These are phyloP conservation scores for Whitmania pigra DNA, from an alignment of 1,140 invertebrate genomes.

Conservation along the genomic window DNA sequence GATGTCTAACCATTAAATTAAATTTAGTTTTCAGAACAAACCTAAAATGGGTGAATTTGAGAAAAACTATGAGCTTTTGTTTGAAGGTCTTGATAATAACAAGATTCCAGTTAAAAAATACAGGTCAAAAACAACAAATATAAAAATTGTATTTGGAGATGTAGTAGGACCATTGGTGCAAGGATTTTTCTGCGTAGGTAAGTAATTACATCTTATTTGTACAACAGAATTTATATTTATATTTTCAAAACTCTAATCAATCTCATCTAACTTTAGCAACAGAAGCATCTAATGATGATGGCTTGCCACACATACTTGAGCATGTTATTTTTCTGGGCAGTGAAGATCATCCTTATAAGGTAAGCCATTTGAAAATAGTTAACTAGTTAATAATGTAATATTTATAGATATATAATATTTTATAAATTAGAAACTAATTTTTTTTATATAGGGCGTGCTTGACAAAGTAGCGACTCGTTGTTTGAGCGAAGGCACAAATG, in stretches of 20 bases:
- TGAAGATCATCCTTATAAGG: constrained; percentile 69
- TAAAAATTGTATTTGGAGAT: constrained; percentile 65
- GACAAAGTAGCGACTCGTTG: constrained; percentile 77
- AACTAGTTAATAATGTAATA: too few relatives aligned
- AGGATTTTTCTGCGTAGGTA: constrained; percentile 73
- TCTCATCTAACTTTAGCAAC: constrained; percentile 53
- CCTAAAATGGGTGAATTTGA: neutral
- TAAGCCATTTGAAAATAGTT: constrained; percentile 25
- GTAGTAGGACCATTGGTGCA: constrained; percentile 72
- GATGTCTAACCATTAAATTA: too few relatives aligned
- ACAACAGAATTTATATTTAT: neutral
- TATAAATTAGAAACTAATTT: too few relatives aligned
- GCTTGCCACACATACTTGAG: constrained; percentile 78
- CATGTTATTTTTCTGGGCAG: constrained; percentile 83
- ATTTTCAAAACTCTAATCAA: neutral
- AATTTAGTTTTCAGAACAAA: too few relatives aligned
- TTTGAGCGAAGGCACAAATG: constrained; percentile 77
- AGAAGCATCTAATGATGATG: constrained; percentile 78
- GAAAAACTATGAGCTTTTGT: constrained; percentile 30
- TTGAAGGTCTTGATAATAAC: constrained; percentile 33
- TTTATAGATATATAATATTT: too few relatives aligned
- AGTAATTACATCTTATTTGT: constrained; percentile 28
- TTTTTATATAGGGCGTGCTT: constrained; percentile 55
- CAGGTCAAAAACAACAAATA: constrained; percentile 60
- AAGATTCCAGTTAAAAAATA: constrained; percentile 64